Evolutionary conservation across 2,113 vertebrate genomes (phyloP).

Genomic region (Sinocyclocheilus anophthalmus): DNA sequence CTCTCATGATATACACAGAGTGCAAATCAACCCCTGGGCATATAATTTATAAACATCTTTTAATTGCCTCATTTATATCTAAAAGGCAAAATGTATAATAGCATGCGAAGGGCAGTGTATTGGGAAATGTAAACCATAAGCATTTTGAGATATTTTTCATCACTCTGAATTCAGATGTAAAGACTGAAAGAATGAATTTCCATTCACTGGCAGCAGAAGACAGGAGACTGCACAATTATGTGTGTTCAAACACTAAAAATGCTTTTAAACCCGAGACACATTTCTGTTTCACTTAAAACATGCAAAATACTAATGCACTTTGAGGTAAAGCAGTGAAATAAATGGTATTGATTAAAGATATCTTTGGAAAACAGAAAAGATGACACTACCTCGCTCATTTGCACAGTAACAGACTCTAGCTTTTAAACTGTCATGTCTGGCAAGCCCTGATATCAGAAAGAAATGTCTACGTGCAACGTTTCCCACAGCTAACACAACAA

Average conservation of each 20-base stretch:
- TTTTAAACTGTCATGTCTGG: slow-evolving; percentile 26
- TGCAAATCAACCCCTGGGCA: slow-evolving; percentile 37
- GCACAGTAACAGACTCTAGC: slow-evolving; percentile 30
- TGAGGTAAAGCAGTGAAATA: background rate
- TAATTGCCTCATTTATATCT: slow-evolving; percentile 43
- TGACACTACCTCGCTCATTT: background rate
- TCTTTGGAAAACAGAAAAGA: slow-evolving; percentile 6
- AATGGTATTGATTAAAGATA: slow-evolving; percentile 6
- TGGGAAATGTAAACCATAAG: background rate
- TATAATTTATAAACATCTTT: slow-evolving; percentile 32
- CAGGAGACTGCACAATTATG: background rate
- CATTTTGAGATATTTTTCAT: background rate
- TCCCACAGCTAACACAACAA: slow-evolving; percentile 26
- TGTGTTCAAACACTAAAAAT: slow-evolving; percentile 18
- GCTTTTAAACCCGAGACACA: slow-evolving; percentile 6
- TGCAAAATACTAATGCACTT: background rate
- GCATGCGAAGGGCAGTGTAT: background rate
- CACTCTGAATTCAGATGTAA: background rate
- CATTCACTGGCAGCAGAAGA: background rate
- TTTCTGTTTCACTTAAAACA: slow-evolving; percentile 14
- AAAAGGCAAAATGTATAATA: slow-evolving; percentile 10
- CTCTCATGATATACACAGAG: slow-evolving; percentile 38
- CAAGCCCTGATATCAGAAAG: slow-evolving; percentile 16
- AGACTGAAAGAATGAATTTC: background rate
- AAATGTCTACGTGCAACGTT: background rate